These are phyloP conservation scores for Arnoldichthys spilopterus DNA, from an alignment of 2,797 vertebrate species.

Conservation along the genomic window DNA sequence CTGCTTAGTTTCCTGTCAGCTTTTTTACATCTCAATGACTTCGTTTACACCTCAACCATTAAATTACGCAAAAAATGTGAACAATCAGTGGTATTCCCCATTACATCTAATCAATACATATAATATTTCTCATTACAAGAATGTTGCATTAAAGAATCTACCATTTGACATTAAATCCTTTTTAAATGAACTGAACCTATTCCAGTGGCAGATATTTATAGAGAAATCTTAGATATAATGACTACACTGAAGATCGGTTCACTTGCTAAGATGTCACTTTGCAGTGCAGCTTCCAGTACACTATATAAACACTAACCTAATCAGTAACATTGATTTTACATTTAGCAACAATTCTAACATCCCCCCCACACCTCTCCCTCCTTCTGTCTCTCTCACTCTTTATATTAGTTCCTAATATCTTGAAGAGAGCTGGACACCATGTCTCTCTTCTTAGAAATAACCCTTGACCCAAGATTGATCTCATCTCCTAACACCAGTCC, in stretches of 20 bases:
- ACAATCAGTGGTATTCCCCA: too few species aligned
- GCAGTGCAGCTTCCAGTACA: not conserved
- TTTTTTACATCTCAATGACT: too few species aligned
- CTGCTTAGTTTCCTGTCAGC: too few species aligned
- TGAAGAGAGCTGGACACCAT: not conserved
- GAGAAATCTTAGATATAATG: not conserved
- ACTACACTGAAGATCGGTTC: not conserved
- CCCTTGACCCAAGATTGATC: conserved; percentile 3
- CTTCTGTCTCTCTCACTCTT: not conserved
- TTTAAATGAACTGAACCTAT: not conserved
- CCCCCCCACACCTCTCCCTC: not conserved
- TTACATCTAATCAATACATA: not conserved
- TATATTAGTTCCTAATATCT: not conserved
- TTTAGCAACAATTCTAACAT: not conserved
- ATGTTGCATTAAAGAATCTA: not conserved
- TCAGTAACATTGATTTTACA: not conserved
- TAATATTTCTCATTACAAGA: not conserved
- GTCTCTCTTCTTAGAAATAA: not conserved
- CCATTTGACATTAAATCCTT: not conserved
- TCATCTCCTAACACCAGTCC: not conserved
- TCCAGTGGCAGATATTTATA: not conserved
- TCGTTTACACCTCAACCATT: too few species aligned
- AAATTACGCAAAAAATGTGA: too few species aligned
- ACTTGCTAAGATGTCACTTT: not conserved
- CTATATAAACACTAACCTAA: not conserved